Percentiles rank a stretch among this genome's conserved stretches.
Evolutionary conservation across 92 coral and sea anemone species (phyloP).

Genomic region (Metridium senile): DNA sequence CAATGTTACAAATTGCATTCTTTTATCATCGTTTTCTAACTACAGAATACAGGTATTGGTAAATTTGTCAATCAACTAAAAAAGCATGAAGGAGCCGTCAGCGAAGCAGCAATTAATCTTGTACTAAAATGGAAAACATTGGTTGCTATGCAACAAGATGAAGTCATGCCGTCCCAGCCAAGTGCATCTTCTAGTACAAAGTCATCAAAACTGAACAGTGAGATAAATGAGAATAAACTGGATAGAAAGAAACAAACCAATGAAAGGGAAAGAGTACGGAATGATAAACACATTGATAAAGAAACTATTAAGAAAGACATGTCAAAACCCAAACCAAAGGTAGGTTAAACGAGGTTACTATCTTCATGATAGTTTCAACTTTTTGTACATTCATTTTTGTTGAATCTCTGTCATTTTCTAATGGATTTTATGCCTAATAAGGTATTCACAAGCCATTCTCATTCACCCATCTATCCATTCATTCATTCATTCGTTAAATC

Average conservation of each 20-base stretch:
- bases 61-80: constrained; percentile 76
- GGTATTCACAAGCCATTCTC: no score
- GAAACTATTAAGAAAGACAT: constrained; percentile 9
- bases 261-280: constrained; percentile 29
- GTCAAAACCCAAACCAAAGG: constrained; percentile 21
- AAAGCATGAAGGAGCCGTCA: constrained; percentile 66
- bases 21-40: neutral
- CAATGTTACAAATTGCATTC: no score
- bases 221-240: neutral
- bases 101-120: constrained; percentile 63
- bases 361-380: no score
- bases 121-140: constrained; percentile 80
- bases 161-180: neutral
- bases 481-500: no score
- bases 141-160: constrained; percentile 16
- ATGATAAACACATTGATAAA: constrained; percentile 13
- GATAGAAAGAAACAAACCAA: constrained; percentile 2
- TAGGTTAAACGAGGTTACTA: constrained; percentile 2
- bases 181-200: neutral
- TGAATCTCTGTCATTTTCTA: no score
- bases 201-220: constrained; percentile 34
- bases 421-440: no score
- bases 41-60: constrained; percentile 93
- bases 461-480: no score
- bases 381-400: no score